A percentile compares a stretch with the other conserved stretches of the same genome.
Conservation (phyloP, 2,797 vertebrate genomes). For the Micropoecilia bifurca region DNA sequence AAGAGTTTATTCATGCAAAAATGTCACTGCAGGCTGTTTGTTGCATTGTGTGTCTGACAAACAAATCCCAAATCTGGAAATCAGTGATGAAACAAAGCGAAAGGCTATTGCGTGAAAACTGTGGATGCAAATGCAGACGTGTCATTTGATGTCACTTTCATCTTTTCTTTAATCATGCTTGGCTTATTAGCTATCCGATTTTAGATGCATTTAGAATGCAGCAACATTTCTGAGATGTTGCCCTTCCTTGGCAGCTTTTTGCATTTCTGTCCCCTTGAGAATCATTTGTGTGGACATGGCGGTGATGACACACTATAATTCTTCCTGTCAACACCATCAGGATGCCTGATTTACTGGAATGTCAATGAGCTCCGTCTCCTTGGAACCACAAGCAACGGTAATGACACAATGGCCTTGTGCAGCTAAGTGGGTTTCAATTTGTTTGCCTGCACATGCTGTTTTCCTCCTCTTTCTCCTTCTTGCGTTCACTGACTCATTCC, state of each 20-base stretch:
- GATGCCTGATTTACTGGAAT: constrained; percentile 71
- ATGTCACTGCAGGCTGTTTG: not conserved
- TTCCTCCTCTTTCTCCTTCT: constrained; percentile 29
- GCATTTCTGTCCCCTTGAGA: constrained; percentile 42
- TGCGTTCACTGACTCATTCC: constrained; percentile 32
- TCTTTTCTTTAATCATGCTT: constrained; percentile 8
- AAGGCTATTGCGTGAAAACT: constrained; percentile 6
- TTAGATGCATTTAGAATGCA: constrained; percentile 25
- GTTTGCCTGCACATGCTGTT: constrained; percentile 1
- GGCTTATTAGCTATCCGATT: constrained; percentile 52
- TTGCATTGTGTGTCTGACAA: not conserved
- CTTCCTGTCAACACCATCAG: constrained; percentile 72
- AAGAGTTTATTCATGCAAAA: not conserved
- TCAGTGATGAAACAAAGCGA: not conserved
- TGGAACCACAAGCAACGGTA: constrained; percentile 59
- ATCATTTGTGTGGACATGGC: constrained; percentile 50
- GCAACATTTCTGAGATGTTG: constrained; percentile 44
- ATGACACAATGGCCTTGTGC: constrained; percentile 58
- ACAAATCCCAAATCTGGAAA: not conserved
- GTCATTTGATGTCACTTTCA: constrained; percentile 18
- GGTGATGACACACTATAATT: constrained; percentile 72
- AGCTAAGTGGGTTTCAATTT: constrained; percentile 28
- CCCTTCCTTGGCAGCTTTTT: constrained; percentile 47
- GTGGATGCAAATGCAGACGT: constrained; percentile 8
- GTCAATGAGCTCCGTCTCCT: constrained; percentile 76